Conservation (phyloP, 2,797 vertebrate species). For the Xerus rutilus region DNA sequence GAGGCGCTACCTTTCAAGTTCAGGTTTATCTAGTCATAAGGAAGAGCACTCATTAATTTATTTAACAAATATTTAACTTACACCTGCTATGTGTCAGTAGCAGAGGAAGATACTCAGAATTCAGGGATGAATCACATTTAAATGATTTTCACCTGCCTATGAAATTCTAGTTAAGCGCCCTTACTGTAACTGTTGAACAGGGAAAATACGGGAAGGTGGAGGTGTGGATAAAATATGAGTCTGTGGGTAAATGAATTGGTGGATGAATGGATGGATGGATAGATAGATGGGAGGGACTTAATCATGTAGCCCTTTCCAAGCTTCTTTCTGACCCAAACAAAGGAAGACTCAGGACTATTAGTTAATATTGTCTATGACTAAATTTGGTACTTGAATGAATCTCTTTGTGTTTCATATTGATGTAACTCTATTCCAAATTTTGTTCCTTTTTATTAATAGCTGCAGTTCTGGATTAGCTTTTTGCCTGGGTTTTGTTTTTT, state of each 20-base stretch:
- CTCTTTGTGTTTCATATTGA: neutral
- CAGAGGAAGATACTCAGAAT: neutral
- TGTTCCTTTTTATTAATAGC: neutral
- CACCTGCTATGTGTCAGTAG: neutral
- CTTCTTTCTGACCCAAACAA: neutral
- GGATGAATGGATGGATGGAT: neutral
- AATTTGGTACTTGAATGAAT: neutral
- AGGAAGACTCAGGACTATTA: neutral
- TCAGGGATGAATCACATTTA: neutral
- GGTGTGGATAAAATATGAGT: neutral
- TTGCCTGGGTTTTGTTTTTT: conserved; percentile 11
- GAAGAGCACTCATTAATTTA: conserved; percentile 48
- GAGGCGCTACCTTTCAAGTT: conserved; percentile 60
- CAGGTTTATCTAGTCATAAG: conserved; percentile 59
- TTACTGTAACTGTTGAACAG: neutral
- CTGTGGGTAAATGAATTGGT: neutral
- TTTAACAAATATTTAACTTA: conserved; percentile 53
- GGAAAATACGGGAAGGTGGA: neutral
- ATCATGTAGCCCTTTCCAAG: neutral
- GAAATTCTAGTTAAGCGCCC: neutral
- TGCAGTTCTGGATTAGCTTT: neutral
- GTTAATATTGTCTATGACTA: neutral
- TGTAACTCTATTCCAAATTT: neutral
- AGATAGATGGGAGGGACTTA: neutral
- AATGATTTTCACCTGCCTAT: neutral